Conservation (phyloP, 92 coral and sea anemone species). For the Virgularia gustaviana region DNA sequence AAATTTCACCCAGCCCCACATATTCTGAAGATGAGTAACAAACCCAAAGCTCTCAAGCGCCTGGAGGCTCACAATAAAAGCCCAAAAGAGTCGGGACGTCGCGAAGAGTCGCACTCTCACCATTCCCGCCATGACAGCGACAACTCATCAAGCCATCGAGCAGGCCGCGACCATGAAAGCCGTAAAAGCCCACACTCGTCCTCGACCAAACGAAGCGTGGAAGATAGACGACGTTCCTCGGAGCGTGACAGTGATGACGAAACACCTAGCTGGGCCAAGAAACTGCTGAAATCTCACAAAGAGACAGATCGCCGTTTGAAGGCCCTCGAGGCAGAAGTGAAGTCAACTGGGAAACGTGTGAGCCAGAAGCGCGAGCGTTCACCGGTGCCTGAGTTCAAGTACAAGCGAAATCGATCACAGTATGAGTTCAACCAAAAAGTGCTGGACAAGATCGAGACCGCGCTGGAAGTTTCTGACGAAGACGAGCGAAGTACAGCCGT, state of each 20-base stretch:
- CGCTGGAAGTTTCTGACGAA: constrained; percentile 1
- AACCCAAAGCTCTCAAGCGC: not conserved
- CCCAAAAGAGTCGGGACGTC: not conserved
- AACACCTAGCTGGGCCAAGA: not conserved
- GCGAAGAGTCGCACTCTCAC: not conserved
- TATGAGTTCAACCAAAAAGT: constrained; percentile 27
- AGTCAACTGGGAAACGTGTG: not conserved
- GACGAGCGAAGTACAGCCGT: constrained; percentile 16
- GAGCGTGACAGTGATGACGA: not conserved
- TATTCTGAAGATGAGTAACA: not conserved
- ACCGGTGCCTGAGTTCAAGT: constrained; percentile 37
- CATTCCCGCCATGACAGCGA: not conserved
- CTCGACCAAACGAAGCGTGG: too few species aligned
- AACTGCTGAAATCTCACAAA: constrained; percentile 1
- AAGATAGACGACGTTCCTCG: not conserved
- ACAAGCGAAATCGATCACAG: constrained; percentile 12
- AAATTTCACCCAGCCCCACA: too few species aligned
- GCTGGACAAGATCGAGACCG: constrained; percentile 16
- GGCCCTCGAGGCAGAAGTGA: constrained; percentile 5
- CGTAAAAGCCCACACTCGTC: too few species aligned
- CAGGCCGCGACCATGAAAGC: too few species aligned
- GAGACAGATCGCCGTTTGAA: constrained; percentile 4
- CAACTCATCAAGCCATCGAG: too few species aligned
- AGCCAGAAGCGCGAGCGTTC: constrained; percentile 5
- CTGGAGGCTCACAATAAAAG: not conserved